Base-by-base conservation (phyloP, 1,140 invertebrate species). In the Drosophila bocqueti region DNA sequence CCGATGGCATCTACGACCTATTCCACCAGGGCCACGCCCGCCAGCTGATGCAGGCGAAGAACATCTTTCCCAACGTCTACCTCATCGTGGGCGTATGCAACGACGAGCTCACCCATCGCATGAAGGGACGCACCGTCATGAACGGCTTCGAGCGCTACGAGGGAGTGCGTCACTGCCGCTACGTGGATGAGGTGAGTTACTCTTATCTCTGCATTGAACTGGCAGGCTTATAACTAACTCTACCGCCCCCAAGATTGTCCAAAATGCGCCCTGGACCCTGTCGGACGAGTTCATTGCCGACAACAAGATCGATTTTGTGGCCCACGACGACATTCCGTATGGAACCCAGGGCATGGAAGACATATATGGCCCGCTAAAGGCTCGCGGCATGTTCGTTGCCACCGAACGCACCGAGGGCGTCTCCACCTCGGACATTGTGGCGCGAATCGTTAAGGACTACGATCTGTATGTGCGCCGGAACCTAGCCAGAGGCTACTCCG, bases 241-340 rank as follows among this genome's bases (percentile, higher is more conserved):
- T 43, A 46, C 5, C 13, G 21, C 4, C 13, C 15, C 9, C 10
- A 69, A 95, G 94, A 96, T 99, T 40, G 95, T 99, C 0, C 94
- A 96, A 75, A 97, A 99, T 93, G 98, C 99, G 8, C 99, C 99
- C 0, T 99, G 99, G 99, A 96, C 97, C 77, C 93, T 98, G n/a
- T 96, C 97, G 89, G 98, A 99, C 84, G 97, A 97, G 43, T 99
- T 99, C 93, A 94, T 99, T 18, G 95, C 95, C 77, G 95, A 96
- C 74, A 96, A 99, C 93, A 99, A 99, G 96, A 99, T 99, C 83
- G 99, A 99, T 93, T 99, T 99, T 95, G 97, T 99, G 57, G 99
- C 99, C 31, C 99, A 99, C 94, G 99, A 99, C 94, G 98, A 99
- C 92, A 96, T 99, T 85, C 99, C 99, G 0, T 99, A 99, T 93